These are phyloP conservation scores for Ailurus styani DNA, from an alignment of 2,113 vertebrate species.

Conservation along the genomic window DNA sequence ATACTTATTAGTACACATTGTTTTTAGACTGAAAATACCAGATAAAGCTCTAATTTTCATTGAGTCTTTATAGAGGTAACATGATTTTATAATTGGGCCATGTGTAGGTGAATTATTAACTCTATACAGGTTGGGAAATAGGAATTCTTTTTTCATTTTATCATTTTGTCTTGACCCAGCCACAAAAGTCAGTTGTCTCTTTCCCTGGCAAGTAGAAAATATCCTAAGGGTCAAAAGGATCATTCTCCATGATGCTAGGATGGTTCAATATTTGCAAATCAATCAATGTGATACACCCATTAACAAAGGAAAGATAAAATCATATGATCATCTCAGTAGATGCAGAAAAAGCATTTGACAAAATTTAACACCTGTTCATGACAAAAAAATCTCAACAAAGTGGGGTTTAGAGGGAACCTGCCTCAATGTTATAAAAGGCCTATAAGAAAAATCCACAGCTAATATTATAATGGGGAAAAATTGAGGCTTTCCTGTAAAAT, in stretches of 20 bases:
- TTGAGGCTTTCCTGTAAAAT: neutral
- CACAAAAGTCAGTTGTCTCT: neutral
- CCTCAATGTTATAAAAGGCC: neutral
- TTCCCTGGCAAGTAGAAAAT: neutral
- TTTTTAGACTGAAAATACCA: neutral
- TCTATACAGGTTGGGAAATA: neutral
- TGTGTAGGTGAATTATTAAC: neutral
- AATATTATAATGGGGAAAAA: neutral
- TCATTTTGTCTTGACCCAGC: neutral
- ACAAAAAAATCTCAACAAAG: neutral
- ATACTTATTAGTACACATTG: neutral
- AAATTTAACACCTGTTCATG: neutral
- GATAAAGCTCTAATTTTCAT: neutral
- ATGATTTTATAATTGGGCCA: neutral
- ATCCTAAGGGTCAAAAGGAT: neutral
- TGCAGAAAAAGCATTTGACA: neutral
- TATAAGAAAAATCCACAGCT: neutral
- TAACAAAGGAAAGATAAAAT: neutral
- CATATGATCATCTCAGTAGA: neutral
- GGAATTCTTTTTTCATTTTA: conserved; percentile 6
- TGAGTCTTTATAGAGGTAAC: neutral
- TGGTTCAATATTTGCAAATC: neutral
- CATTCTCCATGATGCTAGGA: neutral
- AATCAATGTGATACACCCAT: neutral
- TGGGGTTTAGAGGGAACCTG: neutral